Evolutionary conservation across 53 echinoderm and acorn worm species (phyloP).

Genomic region (Henricia sp.): DNA sequence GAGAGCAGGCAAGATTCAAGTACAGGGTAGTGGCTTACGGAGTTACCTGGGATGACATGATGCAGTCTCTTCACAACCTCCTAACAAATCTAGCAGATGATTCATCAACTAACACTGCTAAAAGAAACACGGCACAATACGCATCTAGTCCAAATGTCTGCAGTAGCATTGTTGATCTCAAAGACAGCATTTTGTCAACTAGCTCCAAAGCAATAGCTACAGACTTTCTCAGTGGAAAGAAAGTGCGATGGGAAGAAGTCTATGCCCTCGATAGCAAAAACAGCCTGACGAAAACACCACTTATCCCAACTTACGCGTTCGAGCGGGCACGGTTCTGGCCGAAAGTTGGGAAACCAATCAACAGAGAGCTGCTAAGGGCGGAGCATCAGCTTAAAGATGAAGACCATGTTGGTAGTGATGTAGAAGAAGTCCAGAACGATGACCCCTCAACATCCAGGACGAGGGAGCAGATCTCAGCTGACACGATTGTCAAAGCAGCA

Average conservation of each 20-base stretch:
- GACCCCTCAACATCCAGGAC: not conserved
- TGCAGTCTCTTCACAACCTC: not conserved
- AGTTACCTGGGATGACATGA: constrained; percentile 8
- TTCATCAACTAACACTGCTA: too few relatives aligned
- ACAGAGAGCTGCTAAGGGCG: constrained; percentile 2
- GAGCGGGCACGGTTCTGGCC: constrained; percentile 22
- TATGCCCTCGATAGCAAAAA: not conserved
- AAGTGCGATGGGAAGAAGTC: constrained; percentile 1
- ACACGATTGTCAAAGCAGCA: constrained; percentile 1
- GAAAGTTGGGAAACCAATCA: not conserved
- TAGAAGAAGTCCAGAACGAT: not conserved
- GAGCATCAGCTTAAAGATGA: constrained; percentile 22
- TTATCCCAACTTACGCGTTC: constrained; percentile 22
- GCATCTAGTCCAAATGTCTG: not conserved
- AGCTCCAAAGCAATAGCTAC: not conserved
- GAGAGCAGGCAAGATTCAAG: constrained; percentile 22
- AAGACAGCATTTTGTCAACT: too few relatives aligned
- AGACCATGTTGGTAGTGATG: not conserved
- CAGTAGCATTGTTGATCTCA: not conserved
- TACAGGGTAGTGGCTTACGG: not conserved
- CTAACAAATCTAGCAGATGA: not conserved
- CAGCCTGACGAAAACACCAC: not conserved
- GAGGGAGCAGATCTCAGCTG: too few relatives aligned
- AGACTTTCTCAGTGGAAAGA: not conserved
- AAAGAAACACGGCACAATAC: too few relatives aligned